Conservation (phyloP, 2,113 vertebrate genomes). For the Syngnathoides biaculeatus region DNA sequence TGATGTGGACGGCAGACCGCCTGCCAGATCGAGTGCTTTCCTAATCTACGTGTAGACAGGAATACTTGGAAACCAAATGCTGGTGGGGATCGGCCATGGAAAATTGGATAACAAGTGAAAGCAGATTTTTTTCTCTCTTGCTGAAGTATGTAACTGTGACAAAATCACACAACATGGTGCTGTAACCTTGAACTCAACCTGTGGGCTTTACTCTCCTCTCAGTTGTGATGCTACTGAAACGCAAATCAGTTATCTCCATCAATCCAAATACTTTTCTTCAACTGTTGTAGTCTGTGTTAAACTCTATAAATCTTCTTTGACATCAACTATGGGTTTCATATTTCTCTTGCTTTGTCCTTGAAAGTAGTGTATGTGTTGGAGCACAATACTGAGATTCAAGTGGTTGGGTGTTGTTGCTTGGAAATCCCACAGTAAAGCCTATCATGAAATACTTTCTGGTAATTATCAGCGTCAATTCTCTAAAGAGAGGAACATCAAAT, state of each 20-base stretch:
- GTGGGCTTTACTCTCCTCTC: constrained; percentile 20
- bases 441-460: constrained; percentile 17
- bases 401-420: not conserved
- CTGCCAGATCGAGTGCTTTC: constrained; percentile 43
- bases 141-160: constrained; percentile 27
- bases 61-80: constrained; percentile 45
- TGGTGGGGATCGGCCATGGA: constrained; percentile 13
- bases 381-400: constrained; percentile 26
- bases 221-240: constrained; percentile 42
- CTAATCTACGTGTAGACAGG: constrained; percentile 39
- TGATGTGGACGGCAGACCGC: constrained; percentile 60
- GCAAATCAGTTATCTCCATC: constrained; percentile 51
- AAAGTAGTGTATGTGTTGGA: not conserved
- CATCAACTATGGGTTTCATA: constrained; percentile 17
- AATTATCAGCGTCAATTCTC: constrained; percentile 26
- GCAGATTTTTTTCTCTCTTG: constrained; percentile 17
- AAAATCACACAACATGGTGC: constrained; percentile 31
- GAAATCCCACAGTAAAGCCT: constrained; percentile 19
- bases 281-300: constrained; percentile 4
- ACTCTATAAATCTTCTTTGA: constrained; percentile 33
- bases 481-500: too few relatives aligned
- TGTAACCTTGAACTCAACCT: constrained; percentile 38
- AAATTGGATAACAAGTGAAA: constrained; percentile 23
- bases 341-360: not conserved
- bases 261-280: constrained; percentile 10